Conservation (phyloP, 2,888 invertebrate species). For the Dysmachus trigonus region DNA sequence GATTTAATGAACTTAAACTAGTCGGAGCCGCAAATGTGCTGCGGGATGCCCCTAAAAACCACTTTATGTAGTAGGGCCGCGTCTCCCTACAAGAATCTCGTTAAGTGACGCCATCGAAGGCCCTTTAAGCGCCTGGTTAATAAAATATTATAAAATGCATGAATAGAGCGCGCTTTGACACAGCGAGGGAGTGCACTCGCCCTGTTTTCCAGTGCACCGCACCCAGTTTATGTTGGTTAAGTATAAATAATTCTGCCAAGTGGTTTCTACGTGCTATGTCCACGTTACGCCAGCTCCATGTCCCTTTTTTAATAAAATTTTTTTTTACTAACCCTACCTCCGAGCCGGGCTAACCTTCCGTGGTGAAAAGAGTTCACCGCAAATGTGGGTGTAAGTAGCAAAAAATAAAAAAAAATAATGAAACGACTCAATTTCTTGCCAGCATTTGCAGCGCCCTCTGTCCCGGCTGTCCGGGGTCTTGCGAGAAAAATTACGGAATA, state of each 20-base stretch:
- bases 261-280: neutral
- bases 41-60: neutral
- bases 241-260: slow-evolving; percentile 19
- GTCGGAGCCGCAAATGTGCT: neutral
- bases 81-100: neutral
- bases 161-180: slow-evolving; percentile 20
- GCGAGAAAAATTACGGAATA: neutral
- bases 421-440: slow-evolving; percentile 25
- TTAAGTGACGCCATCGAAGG: neutral
- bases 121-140: neutral
- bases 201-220: neutral
- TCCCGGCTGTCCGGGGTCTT: neutral
- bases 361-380: neutral
- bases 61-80: neutral
- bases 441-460: neutral
- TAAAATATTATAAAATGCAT: slow-evolving; percentile 32
- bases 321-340: neutral
- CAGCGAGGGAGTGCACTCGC: neutral
- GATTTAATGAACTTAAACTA: neutral
- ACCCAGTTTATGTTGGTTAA: neutral
- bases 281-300: neutral
- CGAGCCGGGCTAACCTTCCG: neutral
- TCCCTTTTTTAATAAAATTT: neutral
- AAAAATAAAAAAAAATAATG: neutral
- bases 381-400: slow-evolving; percentile 20